Evolutionary conservation across 2,113 vertebrate genomes (phyloP).

Genomic region (Nannobrachium achirus): DNA sequence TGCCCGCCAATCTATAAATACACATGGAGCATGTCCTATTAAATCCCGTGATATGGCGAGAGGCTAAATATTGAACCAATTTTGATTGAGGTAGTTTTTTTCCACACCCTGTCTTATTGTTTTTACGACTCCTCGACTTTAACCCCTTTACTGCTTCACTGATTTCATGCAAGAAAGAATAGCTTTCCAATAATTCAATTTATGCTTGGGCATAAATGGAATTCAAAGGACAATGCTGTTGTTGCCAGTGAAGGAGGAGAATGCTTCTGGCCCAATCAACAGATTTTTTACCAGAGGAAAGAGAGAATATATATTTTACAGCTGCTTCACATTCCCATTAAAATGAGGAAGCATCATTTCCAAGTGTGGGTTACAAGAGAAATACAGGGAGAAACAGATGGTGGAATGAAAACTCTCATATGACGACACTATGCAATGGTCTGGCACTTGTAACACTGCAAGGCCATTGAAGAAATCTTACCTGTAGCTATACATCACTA

Average conservation of each 20-base stretch:
- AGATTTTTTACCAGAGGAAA: slow-evolving; percentile 50
- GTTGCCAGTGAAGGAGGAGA: slow-evolving; percentile 63
- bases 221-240: slow-evolving; percentile 70
- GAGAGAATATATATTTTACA: slow-evolving; percentile 69
- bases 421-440: slow-evolving; percentile 64
- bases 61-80: slow-evolving; percentile 71
- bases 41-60: slow-evolving; percentile 69
- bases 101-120: slow-evolving; percentile 73
- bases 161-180: slow-evolving; percentile 76
- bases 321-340: slow-evolving; percentile 74
- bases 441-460: slow-evolving; percentile 49
- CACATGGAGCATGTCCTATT: slow-evolving; percentile 79
- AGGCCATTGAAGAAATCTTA: slow-evolving; percentile 62
- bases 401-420: slow-evolving; percentile 71
- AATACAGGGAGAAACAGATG: slow-evolving; percentile 78
- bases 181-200: slow-evolving; percentile 81
- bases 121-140: slow-evolving; percentile 76
- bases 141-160: slow-evolving; percentile 78
- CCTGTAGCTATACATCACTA: slow-evolving; percentile 51
- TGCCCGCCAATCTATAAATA: slow-evolving; percentile 75
- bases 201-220: slow-evolving; percentile 71
- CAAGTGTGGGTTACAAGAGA: slow-evolving; percentile 65
- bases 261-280: slow-evolving; percentile 54
- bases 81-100: slow-evolving; percentile 69
- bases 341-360: slow-evolving; percentile 68